phyloP scores from a whole-genome alignment of 2,888 invertebrate genomes.

The Leucozona laternaria region DNA sequence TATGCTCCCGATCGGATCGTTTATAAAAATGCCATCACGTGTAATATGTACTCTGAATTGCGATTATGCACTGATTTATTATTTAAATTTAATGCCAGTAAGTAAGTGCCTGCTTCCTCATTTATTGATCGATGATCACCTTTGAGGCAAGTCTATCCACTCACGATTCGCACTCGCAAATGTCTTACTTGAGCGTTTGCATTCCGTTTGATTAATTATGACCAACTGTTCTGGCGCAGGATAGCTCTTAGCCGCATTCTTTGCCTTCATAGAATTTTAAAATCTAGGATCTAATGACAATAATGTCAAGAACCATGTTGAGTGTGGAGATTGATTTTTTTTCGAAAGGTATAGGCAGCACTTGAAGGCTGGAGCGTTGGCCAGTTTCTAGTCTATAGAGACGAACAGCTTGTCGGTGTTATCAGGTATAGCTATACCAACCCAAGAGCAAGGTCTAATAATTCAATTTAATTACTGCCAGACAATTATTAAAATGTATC shows the following conservation, averaged over 20 bases:
- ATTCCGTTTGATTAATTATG: slow-evolving; percentile 60
- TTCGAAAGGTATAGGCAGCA: slow-evolving; percentile 15
- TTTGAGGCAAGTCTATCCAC: not conserved
- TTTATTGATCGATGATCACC: slow-evolving; percentile 40
- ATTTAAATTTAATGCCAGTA: slow-evolving; percentile 55
- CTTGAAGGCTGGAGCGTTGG: slow-evolving; percentile 14
- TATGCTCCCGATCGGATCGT: slow-evolving; percentile 52
- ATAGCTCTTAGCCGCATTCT: slow-evolving; percentile 32
- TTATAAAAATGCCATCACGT: slow-evolving; percentile 44
- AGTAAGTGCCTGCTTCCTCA: slow-evolving; percentile 61
- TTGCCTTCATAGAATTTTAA: not conserved
- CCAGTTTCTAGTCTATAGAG: slow-evolving; percentile 6
- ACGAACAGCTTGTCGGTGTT: slow-evolving; percentile 24
- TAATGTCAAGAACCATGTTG: not conserved
- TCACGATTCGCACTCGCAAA: slow-evolving; percentile 39
- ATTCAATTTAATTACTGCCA: slow-evolving; percentile 35
- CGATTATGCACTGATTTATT: slow-evolving; percentile 33
- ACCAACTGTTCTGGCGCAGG: slow-evolving; percentile 43
- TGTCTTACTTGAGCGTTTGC: slow-evolving; percentile 32
- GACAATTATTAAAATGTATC: slow-evolving; percentile 59
- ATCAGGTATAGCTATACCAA: slow-evolving; percentile 18
- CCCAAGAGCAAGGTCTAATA: slow-evolving; percentile 3
- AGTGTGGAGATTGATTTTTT: slow-evolving; percentile 38
- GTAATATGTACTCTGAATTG: slow-evolving; percentile 13
- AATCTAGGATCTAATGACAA: not conserved